Conservation (phyloP, 2,888 invertebrate species). For the Dicranocentrus wangi region DNA sequence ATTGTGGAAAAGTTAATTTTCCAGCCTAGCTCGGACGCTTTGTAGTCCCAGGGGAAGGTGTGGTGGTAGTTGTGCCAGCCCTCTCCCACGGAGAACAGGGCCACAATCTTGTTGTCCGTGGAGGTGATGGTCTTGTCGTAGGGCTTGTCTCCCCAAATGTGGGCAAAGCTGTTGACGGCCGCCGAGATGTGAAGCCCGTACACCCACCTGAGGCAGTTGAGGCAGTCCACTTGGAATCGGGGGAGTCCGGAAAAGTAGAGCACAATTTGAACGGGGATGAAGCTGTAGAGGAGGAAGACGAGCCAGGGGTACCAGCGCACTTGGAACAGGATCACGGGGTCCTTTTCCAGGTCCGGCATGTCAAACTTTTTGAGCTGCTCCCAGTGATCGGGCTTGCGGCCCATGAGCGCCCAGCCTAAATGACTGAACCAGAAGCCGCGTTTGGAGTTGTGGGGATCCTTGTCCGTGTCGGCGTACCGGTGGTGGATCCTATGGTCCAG, state of each 20-base stretch:
- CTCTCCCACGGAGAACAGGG: neutral
- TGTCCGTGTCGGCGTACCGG: constrained; percentile 93
- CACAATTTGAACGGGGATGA: neutral
- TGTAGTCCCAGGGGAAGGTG: constrained; percentile 19
- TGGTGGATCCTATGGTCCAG: constrained; percentile 88
- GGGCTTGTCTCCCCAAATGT: constrained; percentile 80
- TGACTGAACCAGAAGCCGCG: constrained; percentile 97
- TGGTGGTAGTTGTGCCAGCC: constrained; percentile 31
- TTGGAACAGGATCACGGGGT: constrained; percentile 88
- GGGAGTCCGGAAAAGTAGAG: neutral
- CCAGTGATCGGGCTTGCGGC: constrained; percentile 92
- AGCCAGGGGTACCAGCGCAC: constrained; percentile 75
- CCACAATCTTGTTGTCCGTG: neutral
- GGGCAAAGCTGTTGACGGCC: neutral
- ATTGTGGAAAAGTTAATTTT: neutral
- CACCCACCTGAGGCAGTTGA: neutral
- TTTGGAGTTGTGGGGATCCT: constrained; percentile 92
- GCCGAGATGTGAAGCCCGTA: neutral
- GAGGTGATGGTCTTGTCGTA: constrained; percentile 77
- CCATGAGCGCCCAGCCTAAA: constrained; percentile 92
- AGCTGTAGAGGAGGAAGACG: neutral
- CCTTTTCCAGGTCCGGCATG: constrained; percentile 76
- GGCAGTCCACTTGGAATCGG: neutral
- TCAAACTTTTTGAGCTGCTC: constrained; percentile 89
- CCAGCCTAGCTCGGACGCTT: neutral